Base-by-base conservation (phyloP, 2,113 vertebrate species). In the Xiphophorus maculatus region DNA sequence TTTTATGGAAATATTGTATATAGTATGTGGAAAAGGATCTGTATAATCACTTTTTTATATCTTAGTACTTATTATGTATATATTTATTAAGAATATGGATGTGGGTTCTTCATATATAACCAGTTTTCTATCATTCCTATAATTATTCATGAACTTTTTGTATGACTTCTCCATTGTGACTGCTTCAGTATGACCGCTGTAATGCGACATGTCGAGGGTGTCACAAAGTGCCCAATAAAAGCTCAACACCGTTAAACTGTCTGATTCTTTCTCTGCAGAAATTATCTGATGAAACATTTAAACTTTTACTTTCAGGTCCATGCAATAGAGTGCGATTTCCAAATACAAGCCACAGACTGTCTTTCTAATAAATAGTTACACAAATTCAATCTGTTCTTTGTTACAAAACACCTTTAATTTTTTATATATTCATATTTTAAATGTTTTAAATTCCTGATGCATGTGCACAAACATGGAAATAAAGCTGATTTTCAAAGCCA, bases 41-140 rank as follows among this genome's bases (percentile, higher is more conserved):
- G 3, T 69, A 35, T 62, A 63, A 83, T 62, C 37, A 80, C 76
- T 64, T 13, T 83, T 92, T 93, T 93, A 66, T 94, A 93, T 89
- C 76, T 88, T 84, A 93, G 88, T 93, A 93, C 92, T 93, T 92
- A 84, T 79, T 93, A 89, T 93, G 92, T 94, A 92, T 92, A 93
- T 95, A 95, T 95, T 94, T 95, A 95, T 94, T 93, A 88, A 87
- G 78, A 90, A 69, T 85, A 84, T 70, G 91, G 93, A 93, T 89
- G 82, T 92, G 92, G 94, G 91, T 89, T 78, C 75, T 85, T 40
- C 69, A 84, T 82, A 65, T 91, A 89, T 86, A 85, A 86, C 72
- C 69, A 84, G 82, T 90, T 87, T 80, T 91, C 76, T 91, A 76
- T 88, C 83, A 85, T 82, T 84, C 79, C 70, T 91, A 90, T 76